Evolutionary conservation across 1,140 invertebrate species (phyloP).

Genomic region (Polypedilum pembai): DNA sequence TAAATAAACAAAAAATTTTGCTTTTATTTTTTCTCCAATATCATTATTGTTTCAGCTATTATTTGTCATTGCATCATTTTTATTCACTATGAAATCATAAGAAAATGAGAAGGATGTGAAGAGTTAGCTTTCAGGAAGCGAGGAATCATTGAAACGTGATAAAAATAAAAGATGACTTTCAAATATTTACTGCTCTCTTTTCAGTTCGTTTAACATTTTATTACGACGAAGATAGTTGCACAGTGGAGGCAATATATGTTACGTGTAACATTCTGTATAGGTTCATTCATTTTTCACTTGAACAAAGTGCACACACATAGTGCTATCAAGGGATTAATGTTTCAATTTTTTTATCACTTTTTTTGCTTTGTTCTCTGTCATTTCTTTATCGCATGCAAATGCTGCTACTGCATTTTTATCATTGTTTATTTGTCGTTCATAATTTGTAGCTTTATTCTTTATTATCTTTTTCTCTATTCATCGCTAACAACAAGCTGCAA

Average conservation of each 20-base stretch:
- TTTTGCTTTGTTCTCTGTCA: neutral
- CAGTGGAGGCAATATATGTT: neutral
- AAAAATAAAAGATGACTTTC: constrained; percentile 14
- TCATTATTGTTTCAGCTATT: too few relatives aligned
- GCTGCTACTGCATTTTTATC: constrained; percentile 2
- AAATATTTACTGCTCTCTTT: constrained; percentile 18
- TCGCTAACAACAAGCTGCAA: too few relatives aligned
- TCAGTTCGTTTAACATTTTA: constrained; percentile 13
- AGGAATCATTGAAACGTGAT: constrained; percentile 5
- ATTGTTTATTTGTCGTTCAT: constrained; percentile 1
- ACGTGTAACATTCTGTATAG: neutral
- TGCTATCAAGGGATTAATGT: constrained; percentile 4
- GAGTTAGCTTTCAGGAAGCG: constrained; percentile 1
- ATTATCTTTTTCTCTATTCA: neutral
- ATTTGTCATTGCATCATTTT: too few relatives aligned
- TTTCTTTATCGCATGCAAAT: constrained; percentile 6
- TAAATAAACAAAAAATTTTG: too few relatives aligned
- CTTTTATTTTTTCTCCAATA: too few relatives aligned
- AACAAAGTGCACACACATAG: neutral
- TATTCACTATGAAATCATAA: too few relatives aligned
- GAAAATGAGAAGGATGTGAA: neutral
- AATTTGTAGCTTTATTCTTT: constrained; percentile 13
- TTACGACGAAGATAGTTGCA: neutral
- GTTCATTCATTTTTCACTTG: neutral
- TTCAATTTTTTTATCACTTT: neutral